These are phyloP conservation scores for Bombyx mori DNA, from an alignment of 1,140 invertebrate species.

Conservation along the genomic window DNA sequence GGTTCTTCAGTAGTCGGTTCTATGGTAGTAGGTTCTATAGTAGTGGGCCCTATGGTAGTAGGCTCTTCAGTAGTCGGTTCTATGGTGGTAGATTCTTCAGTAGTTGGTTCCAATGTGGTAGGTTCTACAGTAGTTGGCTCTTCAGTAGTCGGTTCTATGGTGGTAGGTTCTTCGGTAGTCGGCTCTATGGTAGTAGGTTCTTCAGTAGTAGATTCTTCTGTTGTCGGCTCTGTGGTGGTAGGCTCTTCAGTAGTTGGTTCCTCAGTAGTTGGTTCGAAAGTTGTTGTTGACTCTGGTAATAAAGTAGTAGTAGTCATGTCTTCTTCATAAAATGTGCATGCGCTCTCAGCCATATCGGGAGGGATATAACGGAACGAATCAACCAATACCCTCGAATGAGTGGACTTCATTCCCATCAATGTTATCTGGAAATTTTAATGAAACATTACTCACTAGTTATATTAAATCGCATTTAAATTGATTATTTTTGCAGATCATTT, in stretches of 20 bases:
- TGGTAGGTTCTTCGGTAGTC: too few species aligned
- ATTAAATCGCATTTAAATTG: not conserved
- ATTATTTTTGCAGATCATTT: too few species aligned
- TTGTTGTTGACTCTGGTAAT: slow-evolving; percentile 4
- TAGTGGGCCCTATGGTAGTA: not conserved
- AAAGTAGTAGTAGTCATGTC: slow-evolving; percentile 5
- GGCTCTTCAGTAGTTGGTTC: not conserved
- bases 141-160: not conserved
- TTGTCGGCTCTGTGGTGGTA: not conserved
- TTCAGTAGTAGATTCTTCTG: not conserved
- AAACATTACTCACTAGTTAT: not conserved
- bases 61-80: not conserved
- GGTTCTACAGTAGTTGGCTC: not conserved
- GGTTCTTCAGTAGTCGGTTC: not conserved
- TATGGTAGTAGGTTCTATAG: not conserved
- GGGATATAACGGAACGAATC: slow-evolving; percentile 28
- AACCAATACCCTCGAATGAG: slow-evolving; percentile 19
- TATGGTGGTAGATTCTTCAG: not conserved
- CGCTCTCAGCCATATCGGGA: slow-evolving; percentile 11
- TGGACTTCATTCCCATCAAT: slow-evolving; percentile 17
- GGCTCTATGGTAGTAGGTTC: not conserved
- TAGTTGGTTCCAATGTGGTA: not conserved
- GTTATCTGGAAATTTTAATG: slow-evolving; percentile 18
- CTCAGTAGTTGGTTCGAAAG: slow-evolving; percentile 8
- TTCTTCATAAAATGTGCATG: slow-evolving; percentile 17